A percentile compares a stretch with the other conserved stretches of the same genome.
phyloP scores from a whole-genome alignment of 2,888 invertebrate genomes.

The Drosophila eohydei region DNA sequence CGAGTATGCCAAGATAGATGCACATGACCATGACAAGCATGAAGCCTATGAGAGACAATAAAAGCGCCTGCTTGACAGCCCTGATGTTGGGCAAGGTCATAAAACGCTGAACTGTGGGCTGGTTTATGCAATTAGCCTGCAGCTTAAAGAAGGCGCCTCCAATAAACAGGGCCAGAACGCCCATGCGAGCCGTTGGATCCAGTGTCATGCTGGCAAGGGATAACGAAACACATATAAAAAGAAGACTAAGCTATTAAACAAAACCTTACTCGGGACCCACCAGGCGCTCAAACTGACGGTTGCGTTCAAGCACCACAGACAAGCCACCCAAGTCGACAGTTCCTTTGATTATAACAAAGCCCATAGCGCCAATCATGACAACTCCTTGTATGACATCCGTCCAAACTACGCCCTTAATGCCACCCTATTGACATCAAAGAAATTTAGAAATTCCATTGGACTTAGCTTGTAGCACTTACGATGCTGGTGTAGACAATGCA shows the following conservation, averaged over 20 bases:
- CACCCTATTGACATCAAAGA: conserved; percentile 86
- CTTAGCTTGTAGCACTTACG: conserved; percentile 87
- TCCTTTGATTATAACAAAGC: conserved; percentile 89
- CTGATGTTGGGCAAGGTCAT: conserved; percentile 89
- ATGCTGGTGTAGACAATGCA: conserved; percentile 95
- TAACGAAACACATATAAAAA: background rate
- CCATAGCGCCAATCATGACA: conserved; percentile 90
- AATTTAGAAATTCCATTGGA: background rate
- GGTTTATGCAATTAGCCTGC: conserved; percentile 91
- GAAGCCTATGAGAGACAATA: conserved; percentile 88
- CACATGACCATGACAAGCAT: conserved; percentile 87
- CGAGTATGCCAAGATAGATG: conserved; percentile 89
- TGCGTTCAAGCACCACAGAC: conserved; percentile 87
- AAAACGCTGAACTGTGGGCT: conserved; percentile 93
- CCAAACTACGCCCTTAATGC: conserved; percentile 92
- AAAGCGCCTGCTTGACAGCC: conserved; percentile 89
- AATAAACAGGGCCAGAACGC: conserved; percentile 90
- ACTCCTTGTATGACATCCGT: conserved; percentile 92
- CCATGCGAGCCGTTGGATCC: conserved; percentile 91
- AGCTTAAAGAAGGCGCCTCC: conserved; percentile 91
- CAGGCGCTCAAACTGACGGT: conserved; percentile 89
- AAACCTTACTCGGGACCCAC: conserved; percentile 88
- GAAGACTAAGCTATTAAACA: no score
- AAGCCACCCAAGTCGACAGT: conserved; percentile 90
- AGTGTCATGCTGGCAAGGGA: conserved; percentile 88